phyloP scores from a whole-genome alignment of 2,797 vertebrate species.

The Acanthornis magna region DNA sequence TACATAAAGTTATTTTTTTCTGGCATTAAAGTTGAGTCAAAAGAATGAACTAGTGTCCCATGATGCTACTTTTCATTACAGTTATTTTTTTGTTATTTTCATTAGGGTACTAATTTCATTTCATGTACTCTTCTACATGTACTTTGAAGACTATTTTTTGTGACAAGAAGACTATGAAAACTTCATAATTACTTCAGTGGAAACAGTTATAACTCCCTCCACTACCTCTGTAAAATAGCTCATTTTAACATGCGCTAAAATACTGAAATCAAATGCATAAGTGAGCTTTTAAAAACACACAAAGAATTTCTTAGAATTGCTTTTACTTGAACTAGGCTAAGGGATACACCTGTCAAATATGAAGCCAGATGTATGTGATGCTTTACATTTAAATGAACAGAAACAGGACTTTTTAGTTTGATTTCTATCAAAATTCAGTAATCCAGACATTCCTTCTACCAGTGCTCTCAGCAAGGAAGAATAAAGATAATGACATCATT shows the following conservation, averaged over 20 bases:
- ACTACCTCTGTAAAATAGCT: neutral
- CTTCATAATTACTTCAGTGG: neutral
- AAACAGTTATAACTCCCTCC: neutral
- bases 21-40: neutral
- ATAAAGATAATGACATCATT: neutral
- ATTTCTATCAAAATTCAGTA: neutral
- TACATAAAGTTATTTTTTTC: neutral
- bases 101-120: neutral
- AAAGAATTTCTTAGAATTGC: neutral
- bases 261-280: neutral
- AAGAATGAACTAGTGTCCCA: neutral
- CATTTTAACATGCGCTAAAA: neutral
- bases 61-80: neutral
- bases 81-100: neutral
- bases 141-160: neutral
- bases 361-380: neutral
- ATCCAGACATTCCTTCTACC: neutral
- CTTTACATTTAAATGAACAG: neutral
- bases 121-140: neutral
- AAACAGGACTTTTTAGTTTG: neutral
- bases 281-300: neutral
- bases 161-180: neutral
- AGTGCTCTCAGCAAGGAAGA: neutral
- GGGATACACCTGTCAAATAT: neutral
- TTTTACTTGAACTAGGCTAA: neutral